Percentiles rank a stretch among this genome's conserved stretches.
phyloP scores from a whole-genome alignment of 2,113 vertebrate genomes.

The Urocitellus parryii region DNA sequence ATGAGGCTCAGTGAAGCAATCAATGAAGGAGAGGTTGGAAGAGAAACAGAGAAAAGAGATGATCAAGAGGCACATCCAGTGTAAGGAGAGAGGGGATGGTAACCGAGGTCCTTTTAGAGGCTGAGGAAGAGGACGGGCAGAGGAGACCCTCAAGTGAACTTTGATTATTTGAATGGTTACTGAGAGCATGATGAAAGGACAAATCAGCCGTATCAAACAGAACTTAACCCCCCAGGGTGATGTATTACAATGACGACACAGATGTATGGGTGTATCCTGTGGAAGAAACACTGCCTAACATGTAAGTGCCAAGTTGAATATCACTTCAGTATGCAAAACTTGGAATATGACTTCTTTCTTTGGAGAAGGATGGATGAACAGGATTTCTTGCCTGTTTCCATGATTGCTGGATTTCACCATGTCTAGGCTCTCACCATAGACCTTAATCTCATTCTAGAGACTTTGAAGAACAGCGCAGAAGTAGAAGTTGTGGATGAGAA shows the following conservation, averaged over 20 bases:
- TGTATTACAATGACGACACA: conserved; percentile 96
- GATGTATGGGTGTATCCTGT: conserved; percentile 95
- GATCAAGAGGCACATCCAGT: too few species aligned
- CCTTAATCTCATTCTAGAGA: conserved; percentile 94
- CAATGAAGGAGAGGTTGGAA: conserved; percentile 92
- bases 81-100: too few species aligned
- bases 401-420: conserved; percentile 96
- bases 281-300: conserved; percentile 95
- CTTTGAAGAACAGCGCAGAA: conserved; percentile 94
- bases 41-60: too few species aligned
- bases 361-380: conserved; percentile 96
- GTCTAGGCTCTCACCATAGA: conserved; percentile 97
- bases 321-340: conserved; percentile 97
- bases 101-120: too few species aligned
- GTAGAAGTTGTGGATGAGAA: conserved; percentile 94
- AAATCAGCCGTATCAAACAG: conserved; percentile 85
- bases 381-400: conserved; percentile 95
- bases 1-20: conserved; percentile 88
- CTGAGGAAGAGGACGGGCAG: too few species aligned
- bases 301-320: conserved; percentile 98
- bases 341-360: conserved; percentile 98
- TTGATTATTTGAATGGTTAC: conserved; percentile 91
- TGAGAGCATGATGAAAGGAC: conserved; percentile 89
- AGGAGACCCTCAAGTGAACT: conserved; percentile 87
- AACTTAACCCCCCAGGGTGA: conserved; percentile 91